Conservation (phyloP, 2,888 invertebrate genomes). For the Dynastes maya region DNA sequence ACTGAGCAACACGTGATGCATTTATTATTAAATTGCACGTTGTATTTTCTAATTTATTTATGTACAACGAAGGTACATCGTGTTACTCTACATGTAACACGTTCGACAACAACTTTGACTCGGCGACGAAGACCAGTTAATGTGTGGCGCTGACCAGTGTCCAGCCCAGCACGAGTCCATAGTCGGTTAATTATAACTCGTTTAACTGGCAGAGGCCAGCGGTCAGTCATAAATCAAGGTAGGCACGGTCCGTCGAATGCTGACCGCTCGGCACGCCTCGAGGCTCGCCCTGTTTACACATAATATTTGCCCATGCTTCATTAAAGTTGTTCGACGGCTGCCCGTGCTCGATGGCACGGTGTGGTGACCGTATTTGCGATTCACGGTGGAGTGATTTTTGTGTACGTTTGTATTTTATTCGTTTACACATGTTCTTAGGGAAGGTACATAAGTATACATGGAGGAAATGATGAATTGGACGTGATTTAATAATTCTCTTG, state of each 20-base stretch:
- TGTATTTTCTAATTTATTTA: not conserved
- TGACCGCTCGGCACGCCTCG: slow-evolving; percentile 64
- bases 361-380: no score
- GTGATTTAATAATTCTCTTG: no score
- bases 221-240: slow-evolving; percentile 62
- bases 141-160: slow-evolving; percentile 60
- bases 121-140: slow-evolving; percentile 55
- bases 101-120: slow-evolving; percentile 5
- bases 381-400: not conserved
- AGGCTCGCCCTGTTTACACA: slow-evolving; percentile 68
- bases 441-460: not conserved
- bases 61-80: not conserved
- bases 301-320: slow-evolving; percentile 68
- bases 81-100: not conserved
- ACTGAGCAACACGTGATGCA: slow-evolving; percentile 32
- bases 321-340: slow-evolving; percentile 56
- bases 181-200: slow-evolving; percentile 61
- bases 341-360: no score
- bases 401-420: slow-evolving; percentile 18
- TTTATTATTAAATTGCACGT: not conserved
- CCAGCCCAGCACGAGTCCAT: slow-evolving; percentile 63
- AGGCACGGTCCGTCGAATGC: slow-evolving; percentile 56
- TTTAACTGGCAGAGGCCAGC: slow-evolving; percentile 59
- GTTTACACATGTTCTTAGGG: slow-evolving; percentile 33
- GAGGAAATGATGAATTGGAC: not conserved